phyloP scores from a whole-genome alignment of 2,113 vertebrate species.

The Aphyosemion australe region DNA sequence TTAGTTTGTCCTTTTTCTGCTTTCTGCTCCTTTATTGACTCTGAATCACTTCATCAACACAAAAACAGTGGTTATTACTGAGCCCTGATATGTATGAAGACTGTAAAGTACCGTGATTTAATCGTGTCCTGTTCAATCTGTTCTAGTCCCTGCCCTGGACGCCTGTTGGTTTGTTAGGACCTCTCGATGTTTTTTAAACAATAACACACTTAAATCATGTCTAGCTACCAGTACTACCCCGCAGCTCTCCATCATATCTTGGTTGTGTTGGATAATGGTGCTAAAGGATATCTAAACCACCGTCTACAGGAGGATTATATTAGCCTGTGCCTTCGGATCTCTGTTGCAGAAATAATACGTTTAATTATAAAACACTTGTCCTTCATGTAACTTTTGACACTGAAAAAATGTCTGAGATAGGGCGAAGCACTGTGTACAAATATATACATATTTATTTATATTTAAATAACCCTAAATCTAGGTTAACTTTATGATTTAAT shows the following conservation, averaged over 20 bases:
- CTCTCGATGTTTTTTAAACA: not conserved
- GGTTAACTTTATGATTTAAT: no score
- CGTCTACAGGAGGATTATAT: not conserved
- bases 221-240: not conserved
- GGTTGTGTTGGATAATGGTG: not conserved
- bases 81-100: no score
- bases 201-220: not conserved
- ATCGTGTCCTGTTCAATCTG: no score
- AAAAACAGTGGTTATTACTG: no score
- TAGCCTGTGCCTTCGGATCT: not conserved
- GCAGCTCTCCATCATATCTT: not conserved
- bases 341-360: not conserved
- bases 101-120: no score
- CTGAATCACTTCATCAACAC: no score
- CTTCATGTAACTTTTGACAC: not conserved
- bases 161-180: not conserved
- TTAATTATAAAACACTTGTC: not conserved
- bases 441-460: no score
- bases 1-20: not conserved
- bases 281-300: not conserved
- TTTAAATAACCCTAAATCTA: no score
- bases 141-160: not conserved
- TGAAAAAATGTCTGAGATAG: no score
- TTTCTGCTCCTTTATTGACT: not conserved
- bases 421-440: no score